phyloP scores from a whole-genome alignment of 2,797 vertebrate species.

The Gobionotothen gibberifrons region DNA sequence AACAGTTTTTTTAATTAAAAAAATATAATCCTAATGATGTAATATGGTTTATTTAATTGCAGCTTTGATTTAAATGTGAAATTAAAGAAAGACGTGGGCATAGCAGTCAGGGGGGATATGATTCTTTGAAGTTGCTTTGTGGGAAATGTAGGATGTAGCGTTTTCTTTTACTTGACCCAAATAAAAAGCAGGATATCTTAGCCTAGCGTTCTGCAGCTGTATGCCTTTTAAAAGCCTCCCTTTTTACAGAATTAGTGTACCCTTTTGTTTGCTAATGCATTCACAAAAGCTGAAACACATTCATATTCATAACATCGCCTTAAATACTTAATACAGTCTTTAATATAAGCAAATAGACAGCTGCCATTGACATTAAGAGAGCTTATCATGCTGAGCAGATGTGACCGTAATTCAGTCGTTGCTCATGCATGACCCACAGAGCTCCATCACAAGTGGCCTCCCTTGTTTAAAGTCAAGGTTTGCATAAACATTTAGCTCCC shows the following conservation, averaged over 20 bases:
- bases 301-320: neutral
- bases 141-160: neutral
- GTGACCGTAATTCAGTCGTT: slow-evolving; percentile 45
- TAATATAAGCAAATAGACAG: slow-evolving; percentile 27
- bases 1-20: no score
- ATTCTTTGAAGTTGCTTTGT: slow-evolving; percentile 18
- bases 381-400: slow-evolving; percentile 53
- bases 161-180: slow-evolving; percentile 3
- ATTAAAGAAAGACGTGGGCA: neutral
- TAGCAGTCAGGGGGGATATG: neutral
- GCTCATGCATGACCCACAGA: slow-evolving; percentile 50
- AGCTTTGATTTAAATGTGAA: neutral
- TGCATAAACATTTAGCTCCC: slow-evolving; percentile 57
- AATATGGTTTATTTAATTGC: neutral
- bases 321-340: slow-evolving; percentile 15
- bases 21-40: neutral
- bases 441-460: slow-evolving; percentile 25
- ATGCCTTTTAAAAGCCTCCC: neutral
- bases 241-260: neutral
- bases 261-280: neutral
- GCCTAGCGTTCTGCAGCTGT: neutral
- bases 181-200: neutral
- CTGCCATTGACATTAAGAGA: slow-evolving; percentile 40
- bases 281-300: slow-evolving; percentile 6
- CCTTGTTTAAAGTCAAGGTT: slow-evolving; percentile 60